A percentile compares a stretch with the other conserved stretches of the same genome.
phyloP scores from a whole-genome alignment of 2,888 invertebrate genomes.

The Calameuta filiformis region DNA sequence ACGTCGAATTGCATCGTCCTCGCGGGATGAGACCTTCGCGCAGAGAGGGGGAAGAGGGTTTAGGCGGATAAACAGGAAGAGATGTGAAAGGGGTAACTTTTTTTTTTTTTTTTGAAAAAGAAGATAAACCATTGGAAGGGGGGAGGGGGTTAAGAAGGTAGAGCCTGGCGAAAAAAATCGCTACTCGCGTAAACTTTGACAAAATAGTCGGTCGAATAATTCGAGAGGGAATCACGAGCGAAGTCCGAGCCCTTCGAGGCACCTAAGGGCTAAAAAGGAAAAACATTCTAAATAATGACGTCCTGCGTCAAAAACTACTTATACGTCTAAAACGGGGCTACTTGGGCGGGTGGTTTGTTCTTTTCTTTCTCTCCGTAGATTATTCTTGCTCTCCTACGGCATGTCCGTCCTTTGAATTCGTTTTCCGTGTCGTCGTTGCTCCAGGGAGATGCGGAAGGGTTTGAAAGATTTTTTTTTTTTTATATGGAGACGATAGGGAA shows the following conservation, averaged over 20 bases:
- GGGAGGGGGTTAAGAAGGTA: background rate
- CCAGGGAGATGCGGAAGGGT: background rate
- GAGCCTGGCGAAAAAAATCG: background rate
- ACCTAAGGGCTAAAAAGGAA: constrained; percentile 48
- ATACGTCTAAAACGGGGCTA: constrained; percentile 20
- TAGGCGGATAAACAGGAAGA: background rate
- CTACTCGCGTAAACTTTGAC: background rate
- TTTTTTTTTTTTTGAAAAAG: background rate
- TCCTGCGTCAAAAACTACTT: constrained; percentile 61
- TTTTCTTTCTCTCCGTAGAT: background rate
- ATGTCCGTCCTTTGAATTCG: background rate
- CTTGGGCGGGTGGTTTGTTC: background rate
- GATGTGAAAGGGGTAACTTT: background rate
- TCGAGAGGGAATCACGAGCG: constrained; percentile 30
- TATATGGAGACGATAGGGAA: background rate
- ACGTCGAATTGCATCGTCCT: background rate
- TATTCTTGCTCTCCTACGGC: background rate
- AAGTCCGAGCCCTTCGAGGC: constrained; percentile 56
- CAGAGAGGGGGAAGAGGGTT: background rate
- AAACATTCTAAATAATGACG: constrained; percentile 46
- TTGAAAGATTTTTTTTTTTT: background rate
- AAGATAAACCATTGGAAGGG: background rate
- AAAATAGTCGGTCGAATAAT: background rate
- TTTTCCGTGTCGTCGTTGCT: background rate
- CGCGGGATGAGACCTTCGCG: background rate